These are phyloP conservation scores for Aproaerema taeniolella DNA, from an alignment of 2,888 invertebrate species.

Conservation along the genomic window DNA sequence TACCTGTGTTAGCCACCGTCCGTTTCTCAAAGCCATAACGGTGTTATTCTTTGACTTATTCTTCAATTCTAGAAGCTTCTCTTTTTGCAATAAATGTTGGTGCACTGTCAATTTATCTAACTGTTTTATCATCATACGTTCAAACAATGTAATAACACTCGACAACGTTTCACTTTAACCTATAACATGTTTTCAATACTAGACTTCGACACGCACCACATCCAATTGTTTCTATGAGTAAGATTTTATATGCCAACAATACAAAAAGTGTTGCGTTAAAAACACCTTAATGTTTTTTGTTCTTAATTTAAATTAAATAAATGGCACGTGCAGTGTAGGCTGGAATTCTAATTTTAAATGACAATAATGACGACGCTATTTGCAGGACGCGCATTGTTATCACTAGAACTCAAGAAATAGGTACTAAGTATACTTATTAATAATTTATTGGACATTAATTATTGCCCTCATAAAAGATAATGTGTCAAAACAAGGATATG, in stretches of 20 bases:
- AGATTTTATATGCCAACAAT: too few relatives aligned
- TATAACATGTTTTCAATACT: neutral
- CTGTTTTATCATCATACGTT: conserved; percentile 53
- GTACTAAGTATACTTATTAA: conserved; percentile 31
- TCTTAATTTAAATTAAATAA: too few relatives aligned
- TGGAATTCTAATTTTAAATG: conserved; percentile 11
- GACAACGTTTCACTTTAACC: neutral
- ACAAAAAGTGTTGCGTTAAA: too few relatives aligned
- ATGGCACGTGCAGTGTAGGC: conserved; percentile 2
- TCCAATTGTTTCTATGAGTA: too few relatives aligned
- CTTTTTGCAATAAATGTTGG: conserved; percentile 51
- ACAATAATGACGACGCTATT: conserved; percentile 16
- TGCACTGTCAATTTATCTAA: conserved; percentile 54
- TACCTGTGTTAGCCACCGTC: conserved; percentile 53
- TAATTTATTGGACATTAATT: conserved; percentile 35
- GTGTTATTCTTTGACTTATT: conserved; percentile 40
- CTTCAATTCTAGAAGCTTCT: conserved; percentile 41
- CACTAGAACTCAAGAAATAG: conserved; percentile 22
- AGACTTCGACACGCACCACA: too few relatives aligned
- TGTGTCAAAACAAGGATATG: conserved; percentile 31
- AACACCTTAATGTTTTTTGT: too few relatives aligned
- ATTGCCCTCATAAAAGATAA: conserved; percentile 51
- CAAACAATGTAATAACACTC: conserved; percentile 14
- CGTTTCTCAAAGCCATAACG: conserved; percentile 51
- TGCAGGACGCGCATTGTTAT: conserved; percentile 34